These are phyloP conservation scores for Aricia artaxerxes DNA, from an alignment of 2,888 invertebrate genomes.

Conservation along the genomic window DNA sequence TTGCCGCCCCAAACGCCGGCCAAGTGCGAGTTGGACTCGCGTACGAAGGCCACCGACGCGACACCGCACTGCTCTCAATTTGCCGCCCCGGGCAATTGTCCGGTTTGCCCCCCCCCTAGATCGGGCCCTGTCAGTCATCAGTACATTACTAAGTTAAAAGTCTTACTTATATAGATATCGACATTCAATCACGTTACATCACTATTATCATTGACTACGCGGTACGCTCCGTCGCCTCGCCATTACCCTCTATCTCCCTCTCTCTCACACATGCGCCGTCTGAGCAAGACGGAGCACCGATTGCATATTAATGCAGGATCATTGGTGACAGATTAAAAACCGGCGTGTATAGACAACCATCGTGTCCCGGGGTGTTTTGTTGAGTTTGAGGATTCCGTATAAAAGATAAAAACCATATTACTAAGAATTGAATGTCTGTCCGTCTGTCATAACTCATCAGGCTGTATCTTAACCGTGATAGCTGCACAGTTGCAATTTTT, in stretches of 20 bases:
- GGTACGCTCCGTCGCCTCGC: slow-evolving; percentile 71
- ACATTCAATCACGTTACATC: slow-evolving; percentile 43
- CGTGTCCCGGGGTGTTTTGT: neutral
- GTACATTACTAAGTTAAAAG: neutral
- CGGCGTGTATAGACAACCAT: slow-evolving; percentile 6
- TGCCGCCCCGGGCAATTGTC: too few relatives aligned
- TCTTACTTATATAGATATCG: slow-evolving; percentile 33
- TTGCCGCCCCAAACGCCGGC: too few relatives aligned
- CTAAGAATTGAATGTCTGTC: neutral
- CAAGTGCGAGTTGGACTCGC: too few relatives aligned
- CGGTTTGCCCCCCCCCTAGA: too few relatives aligned
- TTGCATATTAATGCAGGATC: slow-evolving; percentile 46
- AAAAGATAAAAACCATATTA: neutral
- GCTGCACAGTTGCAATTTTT: too few relatives aligned
- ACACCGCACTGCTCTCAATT: too few relatives aligned
- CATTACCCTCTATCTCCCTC: slow-evolving; percentile 60
- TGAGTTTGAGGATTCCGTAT: neutral
- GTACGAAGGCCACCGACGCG: too few relatives aligned
- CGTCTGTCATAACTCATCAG: too few relatives aligned
- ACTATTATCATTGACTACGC: slow-evolving; percentile 65
- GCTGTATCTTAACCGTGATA: too few relatives aligned
- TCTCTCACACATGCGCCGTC: slow-evolving; percentile 47
- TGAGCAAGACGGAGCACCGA: slow-evolving; percentile 48
- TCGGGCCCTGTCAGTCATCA: too few relatives aligned
- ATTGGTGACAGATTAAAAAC: slow-evolving; percentile 46